Base-by-base conservation (phyloP, 2,113 vertebrate genomes). In the Athene noctua region DNA sequence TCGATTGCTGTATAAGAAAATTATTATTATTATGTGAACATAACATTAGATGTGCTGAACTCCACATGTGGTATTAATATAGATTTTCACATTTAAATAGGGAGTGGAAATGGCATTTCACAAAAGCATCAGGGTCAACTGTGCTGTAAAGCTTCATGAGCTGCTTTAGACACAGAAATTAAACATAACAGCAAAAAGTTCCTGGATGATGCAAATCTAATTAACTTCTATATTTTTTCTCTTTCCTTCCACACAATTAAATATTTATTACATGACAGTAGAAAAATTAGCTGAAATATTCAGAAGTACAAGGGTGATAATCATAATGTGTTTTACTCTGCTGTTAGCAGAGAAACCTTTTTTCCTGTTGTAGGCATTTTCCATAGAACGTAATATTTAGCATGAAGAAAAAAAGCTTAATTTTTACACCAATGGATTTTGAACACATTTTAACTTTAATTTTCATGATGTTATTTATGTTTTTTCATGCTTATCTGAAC, bases 401-500 rank as follows among this genome's bases (percentile, higher is more conserved):
- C 30, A 81, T 10, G 13, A 71, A 94, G 42, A 81, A 96, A 94
- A 85, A 1, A 1, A 4, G 38, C 32, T 86, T 88, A 84, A 67
- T 68, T 68, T 3, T 13, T 72, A 67, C 3, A 4, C 7, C 65
- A 92, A 68, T 77, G 44, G 38, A 57, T 81, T 93, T 87, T 77
- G 46, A 78, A 91, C 54, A 22, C 58, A 81, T 81, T 90, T 92
- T 88, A 55, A 38, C 25, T 72, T 81, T 81, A 27, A 86, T 90
- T 96, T 95, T 88, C 59, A 63, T 67, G 29, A 44, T 88, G 18
- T 73, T 92, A 79, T 88, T 96, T 96, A 67, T 4, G 14, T 65
- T 82, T 96, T 86, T 95, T 94, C 93, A 72, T n/a, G 66, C 59
- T 67, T 78, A 95, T 78, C n/a, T 82, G 77, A 68, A 84, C n/a